These are phyloP conservation scores for Microcebus lehilahytsara DNA, from an alignment of 2,113 vertebrate genomes.

Conservation along the genomic window DNA sequence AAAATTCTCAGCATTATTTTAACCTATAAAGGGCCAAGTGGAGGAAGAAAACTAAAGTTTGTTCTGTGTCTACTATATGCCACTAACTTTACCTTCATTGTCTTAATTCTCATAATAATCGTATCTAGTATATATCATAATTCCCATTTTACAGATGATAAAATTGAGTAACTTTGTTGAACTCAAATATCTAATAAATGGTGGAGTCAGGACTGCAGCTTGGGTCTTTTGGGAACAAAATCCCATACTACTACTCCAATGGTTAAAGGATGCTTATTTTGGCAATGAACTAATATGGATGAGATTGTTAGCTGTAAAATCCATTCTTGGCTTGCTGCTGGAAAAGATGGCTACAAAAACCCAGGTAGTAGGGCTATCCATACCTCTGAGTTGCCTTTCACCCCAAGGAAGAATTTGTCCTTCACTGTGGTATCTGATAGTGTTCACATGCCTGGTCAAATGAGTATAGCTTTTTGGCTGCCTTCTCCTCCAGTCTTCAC, in stretches of 20 bases:
- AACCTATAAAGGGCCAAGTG: neutral
- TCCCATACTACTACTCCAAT: neutral
- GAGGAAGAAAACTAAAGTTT: neutral
- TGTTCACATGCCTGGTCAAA: slow-evolving; percentile 91
- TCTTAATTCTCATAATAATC: too few species aligned
- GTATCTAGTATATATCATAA: too few species aligned
- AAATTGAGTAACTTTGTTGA: neutral
- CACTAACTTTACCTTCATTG: too few species aligned
- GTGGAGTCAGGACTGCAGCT: neutral
- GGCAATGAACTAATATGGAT: neutral
- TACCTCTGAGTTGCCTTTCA: slow-evolving; percentile 88
- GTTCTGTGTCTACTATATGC: neutral
- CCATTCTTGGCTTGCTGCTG: neutral
- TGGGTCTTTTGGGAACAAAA: neutral
- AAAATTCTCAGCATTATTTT: neutral
- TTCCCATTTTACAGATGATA: neutral
- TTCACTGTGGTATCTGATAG: slow-evolving; percentile 86
- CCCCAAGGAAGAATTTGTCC: slow-evolving; percentile 89
- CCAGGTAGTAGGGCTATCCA: neutral
- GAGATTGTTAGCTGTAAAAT: neutral
- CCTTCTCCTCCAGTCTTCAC: slow-evolving; percentile 84
- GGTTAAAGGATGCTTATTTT: neutral
- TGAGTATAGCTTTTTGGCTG: slow-evolving; percentile 84
- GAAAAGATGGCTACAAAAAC: neutral
- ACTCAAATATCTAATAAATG: neutral